A percentile compares a stretch with the other conserved stretches of the same genome.
Evolutionary conservation across 1,140 invertebrate genomes (phyloP).

Genomic region (Ylistrum balloti): DNA sequence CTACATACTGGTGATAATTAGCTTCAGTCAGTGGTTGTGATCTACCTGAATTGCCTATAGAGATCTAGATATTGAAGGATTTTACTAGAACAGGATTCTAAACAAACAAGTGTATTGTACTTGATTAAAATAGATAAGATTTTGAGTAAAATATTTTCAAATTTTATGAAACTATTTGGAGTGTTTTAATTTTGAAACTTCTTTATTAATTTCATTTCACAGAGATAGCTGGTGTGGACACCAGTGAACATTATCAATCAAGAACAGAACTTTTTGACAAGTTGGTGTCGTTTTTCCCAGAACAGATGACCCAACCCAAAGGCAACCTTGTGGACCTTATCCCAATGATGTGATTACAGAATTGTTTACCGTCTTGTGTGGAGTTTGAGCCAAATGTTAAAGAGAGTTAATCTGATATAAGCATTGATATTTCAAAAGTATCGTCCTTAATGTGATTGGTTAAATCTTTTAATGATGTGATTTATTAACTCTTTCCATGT

Average conservation of each 20-base stretch:
- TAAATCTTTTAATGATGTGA: background rate
- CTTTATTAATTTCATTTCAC: background rate
- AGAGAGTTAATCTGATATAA: background rate
- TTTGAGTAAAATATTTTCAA: background rate
- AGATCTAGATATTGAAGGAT: too few relatives aligned
- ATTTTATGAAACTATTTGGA: background rate
- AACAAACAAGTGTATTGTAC: too few relatives aligned
- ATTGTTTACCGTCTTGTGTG: too few relatives aligned
- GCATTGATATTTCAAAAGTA: background rate
- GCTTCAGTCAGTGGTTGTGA: too few relatives aligned
- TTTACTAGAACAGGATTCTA: background rate
- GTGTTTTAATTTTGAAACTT: background rate
- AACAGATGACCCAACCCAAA: constrained; percentile 88
- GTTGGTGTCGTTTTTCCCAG: constrained; percentile 87
- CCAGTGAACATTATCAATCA: constrained; percentile 81
- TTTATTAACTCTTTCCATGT: background rate
- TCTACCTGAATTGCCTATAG: too few relatives aligned
- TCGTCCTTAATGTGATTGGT: constrained; percentile 6
- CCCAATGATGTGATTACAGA: constrained; percentile 66
- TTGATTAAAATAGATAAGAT: too few relatives aligned
- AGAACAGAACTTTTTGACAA: constrained; percentile 87
- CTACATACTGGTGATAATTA: too few relatives aligned
- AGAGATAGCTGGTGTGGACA: constrained; percentile 44
- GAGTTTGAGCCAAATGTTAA: too few relatives aligned
- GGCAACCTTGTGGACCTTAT: constrained; percentile 87